Evolutionary conservation across 2,113 vertebrate genomes (phyloP).

Genomic region (Poecilia latipinna): DNA sequence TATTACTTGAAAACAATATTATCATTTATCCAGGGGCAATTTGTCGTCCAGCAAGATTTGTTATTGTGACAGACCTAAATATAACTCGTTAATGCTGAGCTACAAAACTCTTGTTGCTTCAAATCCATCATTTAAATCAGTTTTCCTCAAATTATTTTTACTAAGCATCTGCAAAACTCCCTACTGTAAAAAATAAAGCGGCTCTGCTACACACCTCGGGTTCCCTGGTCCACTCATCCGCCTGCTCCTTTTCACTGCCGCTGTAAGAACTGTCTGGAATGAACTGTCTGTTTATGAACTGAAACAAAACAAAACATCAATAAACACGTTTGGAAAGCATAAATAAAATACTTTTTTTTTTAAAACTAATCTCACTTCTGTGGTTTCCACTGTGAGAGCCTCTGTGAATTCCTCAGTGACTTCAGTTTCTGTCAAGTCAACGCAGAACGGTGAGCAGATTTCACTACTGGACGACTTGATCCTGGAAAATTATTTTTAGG

Average conservation of each 20-base stretch:
- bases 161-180: not conserved
- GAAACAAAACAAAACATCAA: conserved; percentile 63
- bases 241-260: conserved; percentile 92
- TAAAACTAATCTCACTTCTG: conserved; percentile 84
- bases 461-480: not conserved
- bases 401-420: conserved; percentile 90
- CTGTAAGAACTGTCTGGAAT: conserved; percentile 94
- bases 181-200: not conserved
- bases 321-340: not conserved
- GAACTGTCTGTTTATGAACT: conserved; percentile 99
- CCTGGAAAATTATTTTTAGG: not conserved
- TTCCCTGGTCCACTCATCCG: conserved; percentile 94
- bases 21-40: too few species aligned
- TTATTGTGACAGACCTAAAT: too few species aligned
- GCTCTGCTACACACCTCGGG: conserved; percentile 84
- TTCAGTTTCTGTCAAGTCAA: conserved; percentile 83
- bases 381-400: conserved; percentile 90
- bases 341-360: not conserved
- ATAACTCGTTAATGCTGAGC: too few species aligned
- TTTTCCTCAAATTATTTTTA: not conserved
- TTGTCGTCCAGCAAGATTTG: too few species aligned
- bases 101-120: too few species aligned
- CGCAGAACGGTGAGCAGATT: conserved; percentile 11
- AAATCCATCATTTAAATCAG: not conserved
- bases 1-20: too few species aligned